phyloP scores from a whole-genome alignment of 1,140 invertebrate species.

The Aphelenchoides avenae region DNA sequence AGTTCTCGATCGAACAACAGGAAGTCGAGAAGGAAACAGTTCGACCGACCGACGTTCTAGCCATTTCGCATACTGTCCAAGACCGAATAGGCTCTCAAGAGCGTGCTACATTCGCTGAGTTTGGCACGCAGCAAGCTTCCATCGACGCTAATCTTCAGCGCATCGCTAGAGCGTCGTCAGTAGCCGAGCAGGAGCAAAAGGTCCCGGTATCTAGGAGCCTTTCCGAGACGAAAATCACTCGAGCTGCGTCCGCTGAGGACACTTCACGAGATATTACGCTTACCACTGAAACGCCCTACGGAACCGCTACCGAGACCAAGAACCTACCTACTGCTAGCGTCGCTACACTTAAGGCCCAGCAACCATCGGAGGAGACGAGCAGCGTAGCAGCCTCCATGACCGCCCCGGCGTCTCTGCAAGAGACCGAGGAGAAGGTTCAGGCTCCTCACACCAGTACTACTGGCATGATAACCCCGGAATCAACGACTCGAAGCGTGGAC shows the following conservation, averaged over 20 bases:
- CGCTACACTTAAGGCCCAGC: too few relatives aligned
- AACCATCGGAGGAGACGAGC: too few relatives aligned
- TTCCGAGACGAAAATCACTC: background rate
- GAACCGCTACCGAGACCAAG: background rate
- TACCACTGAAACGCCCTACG: background rate
- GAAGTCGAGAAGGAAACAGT: background rate
- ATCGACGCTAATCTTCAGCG: background rate
- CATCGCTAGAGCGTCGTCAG: background rate
- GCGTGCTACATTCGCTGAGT: background rate
- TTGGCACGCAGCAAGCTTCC: background rate
- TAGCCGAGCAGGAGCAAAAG: background rate
- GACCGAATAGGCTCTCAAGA: background rate
- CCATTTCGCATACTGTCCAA: background rate
- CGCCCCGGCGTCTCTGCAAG: too few relatives aligned
- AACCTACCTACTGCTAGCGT: too few relatives aligned
- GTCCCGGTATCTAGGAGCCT: background rate
- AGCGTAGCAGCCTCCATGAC: too few relatives aligned
- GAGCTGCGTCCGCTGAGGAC: slow-evolving; percentile 2
- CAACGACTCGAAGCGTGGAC: too few relatives aligned
- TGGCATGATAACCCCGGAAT: too few relatives aligned
- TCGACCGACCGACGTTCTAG: background rate
- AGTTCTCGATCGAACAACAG: slow-evolving; percentile 1
- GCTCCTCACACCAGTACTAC: too few relatives aligned
- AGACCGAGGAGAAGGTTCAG: too few relatives aligned
- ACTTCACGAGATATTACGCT: too few relatives aligned